Evolutionary conservation across 2,888 invertebrate species (phyloP), one percentile per base, ranked within the genome.

Genomic region (Spialia ferax): DNA sequence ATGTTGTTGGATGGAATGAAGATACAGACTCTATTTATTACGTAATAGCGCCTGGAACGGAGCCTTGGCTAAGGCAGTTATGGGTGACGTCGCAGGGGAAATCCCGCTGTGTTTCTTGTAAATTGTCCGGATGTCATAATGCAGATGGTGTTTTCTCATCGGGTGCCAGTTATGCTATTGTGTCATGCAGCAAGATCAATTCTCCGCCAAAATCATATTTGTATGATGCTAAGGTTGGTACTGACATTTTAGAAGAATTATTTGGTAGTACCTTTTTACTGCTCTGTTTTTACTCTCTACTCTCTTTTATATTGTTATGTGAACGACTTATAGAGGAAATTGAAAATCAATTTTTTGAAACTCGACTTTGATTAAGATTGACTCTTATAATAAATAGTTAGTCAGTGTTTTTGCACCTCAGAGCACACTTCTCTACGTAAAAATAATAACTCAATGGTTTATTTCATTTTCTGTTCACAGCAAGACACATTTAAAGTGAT

Each of bases 1-100:
- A 86, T 15, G 91, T 96, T 69, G 87, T 95, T 48, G 96, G 95
- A 2, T 96, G 96, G 94, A 95, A 96, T 75, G 89, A 95, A 74
- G 82, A 77, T 0, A 91, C 88, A 0, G 89, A 95, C 70, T 91
- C 94, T 23, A 88, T 96, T 89, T 96, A 96, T 85, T 98, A 96
- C 81, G 91, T 95, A 68, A 96, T 96, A 0, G 95, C 96, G 0
- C 94, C 95, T 1, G 92, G 93, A 2, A 93, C 91, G 6, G 88
- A 95, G 69, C 97, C 98, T 0, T 95, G 96, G 74, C 94, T 96
- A 74, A 94, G 95, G 69, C 97, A 98, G 68, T 72, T 97, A 95
- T 87, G 94, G 91, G 69, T 95, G 83, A 76, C 95, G 0, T 78
- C 87, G 0, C 95, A 95, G 0, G 89, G 93, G 0, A 95, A 96